phyloP scores from a whole-genome alignment of 1,140 invertebrate species.

The Heterodera schachtii region DNA sequence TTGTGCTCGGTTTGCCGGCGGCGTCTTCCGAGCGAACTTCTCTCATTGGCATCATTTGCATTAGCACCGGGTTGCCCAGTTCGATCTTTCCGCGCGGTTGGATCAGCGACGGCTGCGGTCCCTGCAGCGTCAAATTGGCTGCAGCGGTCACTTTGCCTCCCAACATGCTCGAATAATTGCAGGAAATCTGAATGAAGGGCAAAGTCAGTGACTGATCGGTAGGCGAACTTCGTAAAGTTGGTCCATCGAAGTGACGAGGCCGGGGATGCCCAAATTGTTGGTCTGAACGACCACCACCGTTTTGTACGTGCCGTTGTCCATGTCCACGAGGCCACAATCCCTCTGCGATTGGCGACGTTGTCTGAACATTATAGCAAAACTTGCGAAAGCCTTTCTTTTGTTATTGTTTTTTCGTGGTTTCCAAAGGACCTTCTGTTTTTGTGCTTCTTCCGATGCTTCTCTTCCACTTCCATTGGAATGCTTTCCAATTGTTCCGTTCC shows the following conservation, averaged over 20 bases:
- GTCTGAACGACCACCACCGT: slow-evolving; percentile 65
- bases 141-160: slow-evolving; percentile 61
- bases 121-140: slow-evolving; percentile 64
- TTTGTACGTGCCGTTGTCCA: slow-evolving; percentile 65
- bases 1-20: slow-evolving; percentile 19
- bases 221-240: slow-evolving; percentile 62
- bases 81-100: slow-evolving; percentile 65
- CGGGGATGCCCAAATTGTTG: slow-evolving; percentile 65
- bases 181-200: slow-evolving; percentile 32
- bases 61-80: slow-evolving; percentile 63
- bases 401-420: neutral
- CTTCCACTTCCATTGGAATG: slow-evolving; percentile 1
- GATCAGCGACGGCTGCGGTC: slow-evolving; percentile 62
- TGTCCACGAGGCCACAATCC: slow-evolving; percentile 57
- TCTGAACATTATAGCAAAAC: slow-evolving; percentile 27
- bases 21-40: slow-evolving; percentile 5
- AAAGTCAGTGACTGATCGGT: neutral
- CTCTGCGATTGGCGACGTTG: slow-evolving; percentile 52
- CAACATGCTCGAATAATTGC: slow-evolving; percentile 60
- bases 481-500: slow-evolving; percentile 6
- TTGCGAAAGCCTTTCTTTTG: too few relatives aligned
- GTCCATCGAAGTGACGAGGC: slow-evolving; percentile 65
- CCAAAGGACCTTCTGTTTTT: neutral
- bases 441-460: neutral
- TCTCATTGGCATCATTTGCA: slow-evolving; percentile 55